These are phyloP conservation scores for Crocidura indochinensis DNA, from an alignment of 2,797 vertebrate genomes.

Conservation along the genomic window DNA sequence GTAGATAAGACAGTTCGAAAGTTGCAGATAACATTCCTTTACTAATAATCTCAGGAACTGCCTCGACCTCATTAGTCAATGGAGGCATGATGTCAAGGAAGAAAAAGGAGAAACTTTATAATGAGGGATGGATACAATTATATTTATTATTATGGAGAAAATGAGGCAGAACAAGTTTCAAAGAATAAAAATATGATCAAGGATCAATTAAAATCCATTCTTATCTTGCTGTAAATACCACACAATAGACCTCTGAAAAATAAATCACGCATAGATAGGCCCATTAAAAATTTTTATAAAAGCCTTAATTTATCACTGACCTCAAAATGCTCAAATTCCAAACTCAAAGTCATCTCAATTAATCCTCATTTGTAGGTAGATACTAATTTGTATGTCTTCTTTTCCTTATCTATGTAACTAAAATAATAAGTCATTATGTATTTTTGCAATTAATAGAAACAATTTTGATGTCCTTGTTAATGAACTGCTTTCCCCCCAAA, in stretches of 20 bases:
- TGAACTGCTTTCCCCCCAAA: not conserved
- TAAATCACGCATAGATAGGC: not conserved
- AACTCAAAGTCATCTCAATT: slow-evolving; percentile 44
- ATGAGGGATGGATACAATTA: slow-evolving; percentile 77
- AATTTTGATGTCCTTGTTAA: not conserved
- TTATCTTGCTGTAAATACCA: slow-evolving; percentile 65
- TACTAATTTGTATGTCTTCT: slow-evolving; percentile 46
- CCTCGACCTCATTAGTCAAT: slow-evolving; percentile 50
- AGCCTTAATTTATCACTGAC: not conserved
- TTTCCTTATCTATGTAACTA: slow-evolving; percentile 52
- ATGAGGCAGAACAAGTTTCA: slow-evolving; percentile 74
- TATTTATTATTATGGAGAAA: slow-evolving; percentile 78
- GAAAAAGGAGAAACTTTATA: slow-evolving; percentile 62
- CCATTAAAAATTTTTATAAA: slow-evolving; percentile 53
- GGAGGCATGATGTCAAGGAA: slow-evolving; percentile 52
- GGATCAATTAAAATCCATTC: slow-evolving; percentile 69
- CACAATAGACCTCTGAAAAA: slow-evolving; percentile 32
- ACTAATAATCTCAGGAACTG: slow-evolving; percentile 40
- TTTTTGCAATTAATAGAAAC: slow-evolving; percentile 31
- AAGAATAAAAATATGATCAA: slow-evolving; percentile 76
- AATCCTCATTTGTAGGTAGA: slow-evolving; percentile 21
- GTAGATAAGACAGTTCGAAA: not conserved
- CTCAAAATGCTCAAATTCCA: slow-evolving; percentile 50
- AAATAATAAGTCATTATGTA: not conserved
- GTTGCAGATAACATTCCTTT: not conserved